Conservation (phyloP, 2,797 vertebrate species). For the Okamejei kenojei region DNA sequence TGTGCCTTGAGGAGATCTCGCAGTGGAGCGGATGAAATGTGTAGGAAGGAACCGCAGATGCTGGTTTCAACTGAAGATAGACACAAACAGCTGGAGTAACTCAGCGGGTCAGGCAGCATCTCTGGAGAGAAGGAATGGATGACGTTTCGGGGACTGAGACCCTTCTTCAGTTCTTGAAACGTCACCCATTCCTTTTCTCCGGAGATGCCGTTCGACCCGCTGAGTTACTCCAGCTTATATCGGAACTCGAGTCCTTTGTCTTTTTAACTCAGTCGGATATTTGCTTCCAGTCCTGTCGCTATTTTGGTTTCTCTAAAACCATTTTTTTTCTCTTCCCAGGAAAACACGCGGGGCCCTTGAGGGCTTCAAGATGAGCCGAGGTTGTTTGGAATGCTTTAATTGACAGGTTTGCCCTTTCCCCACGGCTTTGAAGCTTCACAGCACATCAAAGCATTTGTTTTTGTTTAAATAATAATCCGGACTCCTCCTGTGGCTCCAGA, state of each 20-base stretch:
- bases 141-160: too few species aligned
- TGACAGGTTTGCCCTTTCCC: constrained; percentile 31
- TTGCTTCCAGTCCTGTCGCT: background rate
- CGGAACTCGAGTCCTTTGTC: background rate
- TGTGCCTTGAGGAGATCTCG: too few species aligned
- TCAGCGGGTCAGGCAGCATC: too few species aligned
- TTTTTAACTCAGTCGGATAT: background rate
- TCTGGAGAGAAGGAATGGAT: too few species aligned
- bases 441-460: constrained; percentile 28
- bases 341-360: background rate
- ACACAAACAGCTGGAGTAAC: too few species aligned
- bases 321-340: background rate
- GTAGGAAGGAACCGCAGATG: too few species aligned
- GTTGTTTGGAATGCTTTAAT: constrained; percentile 28
- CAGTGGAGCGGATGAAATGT: too few species aligned
- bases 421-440: background rate
- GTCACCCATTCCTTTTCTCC: too few species aligned
- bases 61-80: too few species aligned
- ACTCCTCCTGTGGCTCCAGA: constrained; percentile 30
- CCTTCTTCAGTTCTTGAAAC: too few species aligned
- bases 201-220: too few species aligned
- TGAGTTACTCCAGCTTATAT: background rate
- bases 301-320: too few species aligned
- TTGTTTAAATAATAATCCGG: constrained; percentile 32
- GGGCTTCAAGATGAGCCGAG: constrained; percentile 10